These are phyloP conservation scores for Conistra vaccinii DNA, from an alignment of 2,888 invertebrate species.

Conservation along the genomic window DNA sequence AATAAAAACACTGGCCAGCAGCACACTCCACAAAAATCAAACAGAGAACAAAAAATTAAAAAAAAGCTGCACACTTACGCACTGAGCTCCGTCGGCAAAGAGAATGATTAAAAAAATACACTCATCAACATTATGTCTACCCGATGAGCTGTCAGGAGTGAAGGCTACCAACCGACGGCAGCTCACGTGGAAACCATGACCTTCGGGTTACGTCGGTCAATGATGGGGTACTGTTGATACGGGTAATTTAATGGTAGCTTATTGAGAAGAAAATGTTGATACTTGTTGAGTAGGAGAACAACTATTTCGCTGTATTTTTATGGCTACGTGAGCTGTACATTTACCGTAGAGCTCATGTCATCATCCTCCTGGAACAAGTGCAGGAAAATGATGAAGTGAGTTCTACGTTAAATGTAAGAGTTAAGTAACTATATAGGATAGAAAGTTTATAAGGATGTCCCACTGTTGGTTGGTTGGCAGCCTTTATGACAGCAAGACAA, in stretches of 20 bases:
- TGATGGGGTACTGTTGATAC: conserved; percentile 71
- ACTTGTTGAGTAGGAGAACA: no score
- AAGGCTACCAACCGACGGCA: conserved; percentile 82
- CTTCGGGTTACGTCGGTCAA: conserved; percentile 74
- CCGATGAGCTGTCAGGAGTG: conserved; percentile 84
- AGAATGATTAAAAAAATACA: conserved; percentile 79
- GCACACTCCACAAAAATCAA: conserved; percentile 37
- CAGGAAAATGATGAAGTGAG: no score
- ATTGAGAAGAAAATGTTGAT: background rate
- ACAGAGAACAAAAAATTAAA: conserved; percentile 30
- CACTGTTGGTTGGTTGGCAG: background rate
- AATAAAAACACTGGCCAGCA: conserved; percentile 13
- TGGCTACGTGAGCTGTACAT: background rate
- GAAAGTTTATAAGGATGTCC: background rate
- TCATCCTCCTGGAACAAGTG: no score
- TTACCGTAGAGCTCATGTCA: no score
- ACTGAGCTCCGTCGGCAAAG: conserved; percentile 65
- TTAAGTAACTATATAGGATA: no score
- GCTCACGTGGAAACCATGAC: conserved; percentile 70
- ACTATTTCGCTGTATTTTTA: background rate
- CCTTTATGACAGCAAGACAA: background rate
- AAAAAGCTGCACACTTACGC: conserved; percentile 54
- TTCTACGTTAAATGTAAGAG: background rate
- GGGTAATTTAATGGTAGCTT: conserved; percentile 52
- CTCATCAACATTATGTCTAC: conserved; percentile 85